phyloP scores from a whole-genome alignment of 2,797 vertebrate genomes.

The Sarcophilus harrisii region DNA sequence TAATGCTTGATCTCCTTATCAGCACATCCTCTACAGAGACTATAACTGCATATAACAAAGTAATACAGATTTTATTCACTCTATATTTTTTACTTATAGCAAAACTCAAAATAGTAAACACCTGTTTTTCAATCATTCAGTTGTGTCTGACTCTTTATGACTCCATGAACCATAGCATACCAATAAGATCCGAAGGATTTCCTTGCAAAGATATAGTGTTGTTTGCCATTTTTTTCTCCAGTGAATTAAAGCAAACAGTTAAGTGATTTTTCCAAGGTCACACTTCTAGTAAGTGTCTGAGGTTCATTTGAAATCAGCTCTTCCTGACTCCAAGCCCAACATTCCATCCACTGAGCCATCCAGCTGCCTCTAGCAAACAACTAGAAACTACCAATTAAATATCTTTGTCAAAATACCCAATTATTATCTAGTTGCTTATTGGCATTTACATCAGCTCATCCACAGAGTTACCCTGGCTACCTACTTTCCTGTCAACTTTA shows the following conservation, averaged over 20 bases:
- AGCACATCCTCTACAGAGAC: neutral
- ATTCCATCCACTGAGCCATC: neutral
- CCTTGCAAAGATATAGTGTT: neutral
- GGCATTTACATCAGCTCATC: neutral
- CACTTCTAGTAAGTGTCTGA: neutral
- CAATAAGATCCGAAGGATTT: neutral
- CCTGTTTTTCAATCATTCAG: neutral
- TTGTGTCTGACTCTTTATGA: neutral
- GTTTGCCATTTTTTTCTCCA: neutral
- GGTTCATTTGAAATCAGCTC: neutral
- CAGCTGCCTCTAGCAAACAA: neutral
- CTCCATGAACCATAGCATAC: neutral
- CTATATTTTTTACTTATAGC: conserved; percentile 16
- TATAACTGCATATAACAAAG: neutral
- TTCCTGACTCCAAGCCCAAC: neutral
- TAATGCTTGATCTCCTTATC: neutral
- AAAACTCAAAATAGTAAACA: neutral
- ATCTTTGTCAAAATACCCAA: neutral
- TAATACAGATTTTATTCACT: neutral
- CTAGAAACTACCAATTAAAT: neutral
- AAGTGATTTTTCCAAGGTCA: neutral
- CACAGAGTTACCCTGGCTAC: neutral
- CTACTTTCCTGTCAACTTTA: neutral
- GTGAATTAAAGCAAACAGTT: neutral
- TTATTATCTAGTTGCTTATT: neutral